phyloP scores from a whole-genome alignment of 2,113 vertebrate genomes.

The Rana temporaria region DNA sequence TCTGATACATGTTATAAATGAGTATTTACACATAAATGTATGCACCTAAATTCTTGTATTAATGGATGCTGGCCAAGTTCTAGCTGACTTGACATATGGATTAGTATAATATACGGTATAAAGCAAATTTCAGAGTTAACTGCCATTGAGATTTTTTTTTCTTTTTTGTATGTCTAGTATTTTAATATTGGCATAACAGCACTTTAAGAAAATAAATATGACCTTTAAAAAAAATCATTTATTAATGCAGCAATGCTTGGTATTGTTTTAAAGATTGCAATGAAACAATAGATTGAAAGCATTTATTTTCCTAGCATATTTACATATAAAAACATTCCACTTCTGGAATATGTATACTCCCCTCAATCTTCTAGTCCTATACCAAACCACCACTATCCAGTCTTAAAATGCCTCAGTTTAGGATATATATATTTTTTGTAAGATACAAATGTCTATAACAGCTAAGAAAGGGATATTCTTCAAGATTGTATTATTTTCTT shows the following conservation, averaged over 20 bases:
- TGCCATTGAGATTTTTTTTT: background rate
- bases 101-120: slow-evolving; percentile 40
- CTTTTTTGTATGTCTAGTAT: background rate
- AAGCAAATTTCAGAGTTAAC: slow-evolving; percentile 16
- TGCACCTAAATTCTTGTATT: slow-evolving; percentile 27
- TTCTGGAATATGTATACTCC: no score
- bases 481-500: slow-evolving; percentile 14
- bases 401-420: background rate
- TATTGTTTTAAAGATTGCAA: no score
- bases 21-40: slow-evolving; percentile 18
- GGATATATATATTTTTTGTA: background rate
- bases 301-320: no score
- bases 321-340: no score
- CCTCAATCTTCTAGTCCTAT: background rate
- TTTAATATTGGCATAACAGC: no score
- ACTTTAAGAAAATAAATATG: no score
- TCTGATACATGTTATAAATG: slow-evolving; percentile 36
- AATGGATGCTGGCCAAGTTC: slow-evolving; percentile 16
- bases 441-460: background rate
- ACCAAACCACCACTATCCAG: background rate
- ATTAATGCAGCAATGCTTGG: no score
- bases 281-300: no score
- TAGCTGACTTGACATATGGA: slow-evolving; percentile 41
- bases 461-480: background rate
- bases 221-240: no score